Evolutionary conservation across 2,888 invertebrate genomes (phyloP).

Genomic region (Nudaria mundana): DNA sequence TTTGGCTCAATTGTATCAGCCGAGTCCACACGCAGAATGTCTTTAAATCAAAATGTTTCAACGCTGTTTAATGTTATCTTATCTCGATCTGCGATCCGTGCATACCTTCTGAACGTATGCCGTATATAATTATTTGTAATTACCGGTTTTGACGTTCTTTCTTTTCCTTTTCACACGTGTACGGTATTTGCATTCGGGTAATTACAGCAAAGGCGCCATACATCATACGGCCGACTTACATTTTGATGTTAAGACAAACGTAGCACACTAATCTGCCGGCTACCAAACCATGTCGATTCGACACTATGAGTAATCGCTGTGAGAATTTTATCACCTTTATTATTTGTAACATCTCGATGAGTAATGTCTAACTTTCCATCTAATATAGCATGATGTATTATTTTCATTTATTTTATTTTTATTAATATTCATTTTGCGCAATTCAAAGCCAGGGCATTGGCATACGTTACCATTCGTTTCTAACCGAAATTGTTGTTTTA

Average conservation of each 20-base stretch:
- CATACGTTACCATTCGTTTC: constrained; percentile 82
- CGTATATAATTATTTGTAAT: constrained; percentile 77
- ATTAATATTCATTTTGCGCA: constrained; percentile 77
- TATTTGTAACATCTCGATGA: constrained; percentile 68
- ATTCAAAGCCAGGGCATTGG: constrained; percentile 95
- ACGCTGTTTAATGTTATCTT: constrained; percentile 76
- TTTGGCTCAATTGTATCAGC: constrained; percentile 59
- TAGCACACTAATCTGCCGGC: constrained; percentile 56
- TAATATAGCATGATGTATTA: constrained; percentile 79
- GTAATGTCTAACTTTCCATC: constrained; percentile 74
- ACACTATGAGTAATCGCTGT: constrained; percentile 68
- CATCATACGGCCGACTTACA: constrained; percentile 67
- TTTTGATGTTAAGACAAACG: constrained; percentile 75
- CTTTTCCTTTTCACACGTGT: constrained; percentile 78
- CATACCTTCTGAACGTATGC: constrained; percentile 73
- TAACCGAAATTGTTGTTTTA: constrained; percentile 78
- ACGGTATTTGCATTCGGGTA: constrained; percentile 77
- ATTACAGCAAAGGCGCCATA: constrained; percentile 72
- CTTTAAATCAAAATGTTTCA: constrained; percentile 80
- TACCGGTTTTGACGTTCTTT: constrained; percentile 73
- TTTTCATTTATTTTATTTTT: constrained; percentile 73
- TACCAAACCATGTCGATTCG: constrained; percentile 66
- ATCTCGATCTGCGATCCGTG: constrained; percentile 73
- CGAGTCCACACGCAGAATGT: constrained; percentile 67
- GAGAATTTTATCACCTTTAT: constrained; percentile 72